Conservation (phyloP, 2,888 invertebrate genomes). For the Notocelia uddmanniana region DNA sequence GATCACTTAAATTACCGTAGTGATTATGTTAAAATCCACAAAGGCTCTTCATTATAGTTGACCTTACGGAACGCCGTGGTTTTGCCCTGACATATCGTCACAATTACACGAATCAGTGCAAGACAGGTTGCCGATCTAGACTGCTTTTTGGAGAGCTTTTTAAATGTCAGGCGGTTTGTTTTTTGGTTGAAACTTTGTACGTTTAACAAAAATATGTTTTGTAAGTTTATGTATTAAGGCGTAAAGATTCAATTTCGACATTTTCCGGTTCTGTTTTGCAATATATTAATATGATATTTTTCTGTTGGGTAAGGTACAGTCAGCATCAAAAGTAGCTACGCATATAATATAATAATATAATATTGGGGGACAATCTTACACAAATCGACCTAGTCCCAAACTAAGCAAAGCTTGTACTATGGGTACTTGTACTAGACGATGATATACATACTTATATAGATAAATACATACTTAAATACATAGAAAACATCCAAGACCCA, state of each 20-base stretch:
- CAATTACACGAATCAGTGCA: slow-evolving; percentile 52
- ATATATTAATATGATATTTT: background rate
- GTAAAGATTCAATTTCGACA: background rate
- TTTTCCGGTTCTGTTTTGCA: background rate
- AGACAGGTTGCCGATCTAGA: slow-evolving; percentile 45
- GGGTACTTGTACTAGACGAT: too few species aligned
- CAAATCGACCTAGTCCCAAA: too few species aligned
- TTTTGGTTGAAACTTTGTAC: slow-evolving; percentile 11
- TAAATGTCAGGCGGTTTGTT: slow-evolving; percentile 14
- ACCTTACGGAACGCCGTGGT: slow-evolving; percentile 58
- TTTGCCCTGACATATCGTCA: slow-evolving; percentile 59
- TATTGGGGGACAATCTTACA: too few species aligned
- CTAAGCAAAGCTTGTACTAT: too few species aligned
- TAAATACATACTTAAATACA: too few species aligned
- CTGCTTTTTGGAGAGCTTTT: slow-evolving; percentile 20
- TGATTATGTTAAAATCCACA: slow-evolving; percentile 78
- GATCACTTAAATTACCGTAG: slow-evolving; percentile 47
- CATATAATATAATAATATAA: too few species aligned
- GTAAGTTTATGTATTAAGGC: background rate
- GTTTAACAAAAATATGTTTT: slow-evolving; percentile 19
- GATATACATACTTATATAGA: too few species aligned
- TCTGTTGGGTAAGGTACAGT: too few species aligned
- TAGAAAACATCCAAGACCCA: too few species aligned
- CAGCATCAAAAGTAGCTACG: too few species aligned
- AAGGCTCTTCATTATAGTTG: slow-evolving; percentile 68